Evolutionary conservation across 2,888 invertebrate genomes (phyloP), one percentile per base, ranked within the genome.

Genomic region (Rhyacophila evoluta): DNA sequence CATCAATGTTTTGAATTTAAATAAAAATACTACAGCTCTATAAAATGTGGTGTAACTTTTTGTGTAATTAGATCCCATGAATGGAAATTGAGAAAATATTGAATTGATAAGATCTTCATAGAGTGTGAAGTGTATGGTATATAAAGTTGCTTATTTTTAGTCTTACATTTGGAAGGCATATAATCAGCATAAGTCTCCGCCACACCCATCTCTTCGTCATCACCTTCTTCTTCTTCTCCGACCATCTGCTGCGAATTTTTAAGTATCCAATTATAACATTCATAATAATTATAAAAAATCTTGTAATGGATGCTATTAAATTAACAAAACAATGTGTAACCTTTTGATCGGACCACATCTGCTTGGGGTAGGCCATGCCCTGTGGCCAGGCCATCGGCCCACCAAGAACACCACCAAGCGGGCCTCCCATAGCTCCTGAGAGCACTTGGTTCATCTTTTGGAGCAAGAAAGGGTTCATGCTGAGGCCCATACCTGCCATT

Each of bases 111-210:
- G n/a, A n/a, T n/a, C n/a, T n/a, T n/a, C n/a, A n/a, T n/a, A n/a
- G n/a, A n/a, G n/a, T n/a, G n/a, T n/a, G n/a, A n/a, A n/a, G n/a
- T n/a, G n/a, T n/a, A n/a, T n/a, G n/a, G n/a, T n/a, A n/a, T n/a
- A n/a, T n/a, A n/a, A n/a, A n/a, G n/a, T n/a, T n/a, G n/a, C n/a
- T n/a, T n/a, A n/a, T n/a, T n/a, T n/a, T n/a, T n/a, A 55, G 10
- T 25, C 91, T 89, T 90, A 96, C 95, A 89, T 91, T 99, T 99
- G 0, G 95, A 92, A 0, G 99, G 99, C 96, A 97, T 97, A 86
- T 99, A 99, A 85, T 99, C 98, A 4, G 98, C 95, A 86, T 99
- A 99, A 0, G 99, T 99, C 87, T 99, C 99, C 0, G 98, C 98
- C 15, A 98, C 97, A 11, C 98, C 98, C 92, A 99, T 94, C 85